Conservation (phyloP, 2,113 vertebrate genomes). For the Elgaria multicarinata region DNA sequence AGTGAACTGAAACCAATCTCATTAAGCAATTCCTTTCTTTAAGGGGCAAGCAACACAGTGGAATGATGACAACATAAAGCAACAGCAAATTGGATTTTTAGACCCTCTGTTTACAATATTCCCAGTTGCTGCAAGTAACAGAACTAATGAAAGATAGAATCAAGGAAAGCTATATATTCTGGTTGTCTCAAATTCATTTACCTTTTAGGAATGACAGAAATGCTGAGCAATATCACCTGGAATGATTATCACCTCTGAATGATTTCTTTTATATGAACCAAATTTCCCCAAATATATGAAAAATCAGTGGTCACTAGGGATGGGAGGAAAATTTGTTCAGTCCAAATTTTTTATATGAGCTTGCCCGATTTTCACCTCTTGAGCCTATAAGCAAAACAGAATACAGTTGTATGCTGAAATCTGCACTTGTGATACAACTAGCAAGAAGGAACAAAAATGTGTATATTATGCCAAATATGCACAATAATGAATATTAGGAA, state of each 20-base stretch:
- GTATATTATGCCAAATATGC: too few relatives aligned
- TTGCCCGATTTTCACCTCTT: too few relatives aligned
- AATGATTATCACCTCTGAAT: neutral
- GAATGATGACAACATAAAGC: neutral
- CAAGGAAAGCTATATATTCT: slow-evolving; percentile 24
- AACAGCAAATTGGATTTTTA: neutral
- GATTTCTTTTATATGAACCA: neutral
- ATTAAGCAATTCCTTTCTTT: neutral
- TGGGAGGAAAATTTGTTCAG: too few relatives aligned
- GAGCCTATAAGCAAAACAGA: too few relatives aligned
- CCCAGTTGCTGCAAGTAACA: neutral
- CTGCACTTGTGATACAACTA: too few relatives aligned
- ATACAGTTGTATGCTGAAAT: too few relatives aligned
- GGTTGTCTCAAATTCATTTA: slow-evolving; percentile 2
- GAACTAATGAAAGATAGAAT: slow-evolving; percentile 28
- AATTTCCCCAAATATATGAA: neutral
- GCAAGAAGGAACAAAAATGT: too few relatives aligned
- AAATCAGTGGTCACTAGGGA: neutral
- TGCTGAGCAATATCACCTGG: neutral
- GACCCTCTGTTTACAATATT: neutral
- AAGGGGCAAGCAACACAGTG: slow-evolving; percentile 11
- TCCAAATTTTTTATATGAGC: too few relatives aligned
- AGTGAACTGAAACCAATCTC: fast-evolving
- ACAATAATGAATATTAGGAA: too few relatives aligned
- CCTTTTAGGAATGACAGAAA: neutral